A percentile compares a stretch with the other conserved stretches of the same genome.
These are phyloP conservation scores for Nemotelus nigrinus DNA, from an alignment of 2,888 invertebrate genomes.

Conservation along the genomic window DNA sequence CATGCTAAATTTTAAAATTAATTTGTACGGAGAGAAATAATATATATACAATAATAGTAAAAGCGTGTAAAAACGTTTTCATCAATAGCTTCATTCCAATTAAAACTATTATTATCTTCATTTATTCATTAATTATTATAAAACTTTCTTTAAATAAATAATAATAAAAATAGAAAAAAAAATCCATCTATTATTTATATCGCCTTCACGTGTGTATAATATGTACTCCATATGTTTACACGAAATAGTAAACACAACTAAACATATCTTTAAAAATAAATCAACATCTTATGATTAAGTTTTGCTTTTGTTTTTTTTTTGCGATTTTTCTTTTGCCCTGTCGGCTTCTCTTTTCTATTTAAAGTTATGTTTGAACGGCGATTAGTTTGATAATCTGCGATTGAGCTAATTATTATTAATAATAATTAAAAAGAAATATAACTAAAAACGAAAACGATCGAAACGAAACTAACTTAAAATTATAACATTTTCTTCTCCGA, in stretches of 20 bases:
- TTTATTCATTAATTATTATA: conserved; percentile 34
- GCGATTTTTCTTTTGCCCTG: conserved; percentile 30
- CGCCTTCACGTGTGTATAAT: conserved; percentile 17
- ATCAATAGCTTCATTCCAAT: conserved; percentile 31
- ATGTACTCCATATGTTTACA: conserved; percentile 14
- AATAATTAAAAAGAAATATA: conserved; percentile 30
- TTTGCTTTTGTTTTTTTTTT: conserved; percentile 40
- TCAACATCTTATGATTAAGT: conserved; percentile 42
- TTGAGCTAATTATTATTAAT: conserved; percentile 33
- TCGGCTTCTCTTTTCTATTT: conserved; percentile 5
- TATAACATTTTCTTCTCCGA: not conserved
- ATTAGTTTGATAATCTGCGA: conserved; percentile 26
- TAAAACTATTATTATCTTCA: conserved; percentile 26
- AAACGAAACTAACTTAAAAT: conserved; percentile 11
- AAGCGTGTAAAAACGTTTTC: conserved; percentile 34
- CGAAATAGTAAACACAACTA: conserved; percentile 20
- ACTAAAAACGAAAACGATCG: conserved; percentile 33
- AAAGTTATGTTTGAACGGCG: conserved; percentile 21
- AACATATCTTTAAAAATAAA: conserved; percentile 38
- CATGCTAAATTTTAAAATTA: conserved; percentile 47
- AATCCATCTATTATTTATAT: conserved; percentile 18
- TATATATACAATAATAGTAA: conserved; percentile 33
- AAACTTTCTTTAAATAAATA: conserved; percentile 46
- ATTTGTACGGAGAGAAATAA: conserved; percentile 49
- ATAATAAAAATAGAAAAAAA: conserved; percentile 43